phyloP scores from a whole-genome alignment of 2,888 invertebrate genomes.

The Platycnemis pennipes region DNA sequence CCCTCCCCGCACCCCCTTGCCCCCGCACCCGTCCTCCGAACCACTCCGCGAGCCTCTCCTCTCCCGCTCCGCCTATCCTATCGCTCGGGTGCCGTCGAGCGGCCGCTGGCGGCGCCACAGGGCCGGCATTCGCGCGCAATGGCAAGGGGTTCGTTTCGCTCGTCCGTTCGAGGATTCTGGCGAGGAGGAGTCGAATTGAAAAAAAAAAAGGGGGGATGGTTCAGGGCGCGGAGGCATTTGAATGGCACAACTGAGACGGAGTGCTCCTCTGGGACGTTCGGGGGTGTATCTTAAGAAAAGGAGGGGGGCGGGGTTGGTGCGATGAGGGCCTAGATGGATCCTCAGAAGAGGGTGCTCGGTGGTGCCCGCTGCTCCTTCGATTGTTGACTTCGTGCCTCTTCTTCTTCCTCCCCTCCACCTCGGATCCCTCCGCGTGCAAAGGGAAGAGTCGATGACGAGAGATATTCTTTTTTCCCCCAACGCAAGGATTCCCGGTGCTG shows the following conservation, averaged over 20 bases:
- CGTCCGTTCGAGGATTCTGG: background rate
- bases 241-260: background rate
- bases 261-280: no score
- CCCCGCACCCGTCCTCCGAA: background rate
- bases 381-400: background rate
- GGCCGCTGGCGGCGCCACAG: slow-evolving; percentile 63
- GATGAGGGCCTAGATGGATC: background rate
- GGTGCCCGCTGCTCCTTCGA: background rate
- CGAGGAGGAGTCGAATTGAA: background rate
- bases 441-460: background rate
- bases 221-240: background rate
- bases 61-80: slow-evolving; percentile 50
- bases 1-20: background rate
- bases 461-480: background rate
- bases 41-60: background rate
- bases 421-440: background rate
- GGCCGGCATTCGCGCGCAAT: slow-evolving; percentile 53
- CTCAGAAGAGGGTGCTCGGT: background rate
- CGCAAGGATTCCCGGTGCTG: background rate
- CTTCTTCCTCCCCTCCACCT: background rate
- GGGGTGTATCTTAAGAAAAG: background rate
- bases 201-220: background rate
- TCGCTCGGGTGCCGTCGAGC: slow-evolving; percentile 62
- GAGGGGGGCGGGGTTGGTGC: background rate
- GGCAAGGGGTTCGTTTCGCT: background rate